These are phyloP conservation scores for Sebastes steindachneri DNA, from an alignment of 2,797 vertebrate species.

Conservation along the genomic window DNA sequence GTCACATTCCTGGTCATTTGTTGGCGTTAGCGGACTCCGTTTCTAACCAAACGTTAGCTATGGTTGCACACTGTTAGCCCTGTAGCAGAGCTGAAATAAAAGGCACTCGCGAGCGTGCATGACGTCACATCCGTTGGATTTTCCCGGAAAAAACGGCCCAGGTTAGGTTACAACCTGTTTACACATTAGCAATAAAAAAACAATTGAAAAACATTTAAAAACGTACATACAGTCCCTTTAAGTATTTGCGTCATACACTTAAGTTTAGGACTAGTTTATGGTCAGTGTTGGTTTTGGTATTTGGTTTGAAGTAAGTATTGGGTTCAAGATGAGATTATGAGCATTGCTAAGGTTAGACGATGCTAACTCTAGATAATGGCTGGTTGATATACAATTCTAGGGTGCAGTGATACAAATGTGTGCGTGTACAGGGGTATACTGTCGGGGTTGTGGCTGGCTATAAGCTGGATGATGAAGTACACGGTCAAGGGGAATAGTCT, in stretches of 20 bases:
- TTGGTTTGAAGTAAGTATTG: not conserved
- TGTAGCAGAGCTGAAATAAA: too few species aligned
- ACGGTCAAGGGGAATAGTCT: not conserved
- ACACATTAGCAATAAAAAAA: too few species aligned
- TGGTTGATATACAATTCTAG: not conserved
- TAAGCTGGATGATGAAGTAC: not conserved
- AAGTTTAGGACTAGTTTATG: not conserved
- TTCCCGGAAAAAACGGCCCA: too few species aligned
- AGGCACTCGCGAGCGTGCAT: too few species aligned
- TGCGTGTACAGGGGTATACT: not conserved
- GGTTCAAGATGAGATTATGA: not conserved
- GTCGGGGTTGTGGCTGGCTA: not conserved
- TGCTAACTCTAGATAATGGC: not conserved
- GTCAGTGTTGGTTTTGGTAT: not conserved
- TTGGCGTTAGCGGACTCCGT: too few species aligned
- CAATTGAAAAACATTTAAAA: too few species aligned
- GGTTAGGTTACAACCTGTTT: too few species aligned
- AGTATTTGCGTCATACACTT: not conserved
- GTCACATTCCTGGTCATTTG: too few species aligned
- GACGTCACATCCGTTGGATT: too few species aligned
- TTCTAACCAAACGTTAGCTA: too few species aligned
- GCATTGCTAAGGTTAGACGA: not conserved
- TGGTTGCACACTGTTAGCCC: too few species aligned
- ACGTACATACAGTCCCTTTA: too few species aligned
- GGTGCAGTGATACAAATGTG: not conserved